Base-by-base conservation (phyloP, 2,113 vertebrate species). In the Bujurquina vittata region DNA sequence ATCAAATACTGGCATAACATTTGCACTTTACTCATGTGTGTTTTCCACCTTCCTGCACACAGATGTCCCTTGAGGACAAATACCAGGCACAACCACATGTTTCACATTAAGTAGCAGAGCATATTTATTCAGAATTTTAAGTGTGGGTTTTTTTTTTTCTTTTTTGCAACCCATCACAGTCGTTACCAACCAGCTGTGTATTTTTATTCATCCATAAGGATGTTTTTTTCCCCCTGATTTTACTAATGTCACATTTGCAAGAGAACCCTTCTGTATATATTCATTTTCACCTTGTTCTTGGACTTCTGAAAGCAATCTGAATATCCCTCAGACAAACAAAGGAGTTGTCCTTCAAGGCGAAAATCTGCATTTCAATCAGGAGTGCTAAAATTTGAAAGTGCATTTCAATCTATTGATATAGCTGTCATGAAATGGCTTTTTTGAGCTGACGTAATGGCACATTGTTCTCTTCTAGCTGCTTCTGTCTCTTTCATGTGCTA, bases 331-430 rank as follows among this genome's bases (percentile, higher is more conserved):
- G 22, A 58, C 22, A 80, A 89, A 86, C 60, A 87, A 86, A 85
- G 26, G 10, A 57, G 20, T 40, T 77, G 60, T 87, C 80, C 78
- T 79, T 84, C 79, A 69, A 85, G 77, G 78, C 67, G 79, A 78
- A 63, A 92, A 93, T 58, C 65, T 80, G 80, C 85, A 89, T 87
- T 90, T 81, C 77, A 82, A 65, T 78, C 54, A 14, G 78, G 83
- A 81, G 75, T 54, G 62, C 79, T 77, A 73, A 63, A 72, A 14
- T 90, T 88, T 90, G 74, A 92, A 86, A 80, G 77, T 78, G 46
- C 54, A 67, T 83, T 87, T 90, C 57, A 88, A 63, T 86, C 87
- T 80, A 58, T 61, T 79, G 82, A 85, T 80, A 37, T 33, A 75
- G 49, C 81, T 84, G 72, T 88, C 81, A 77, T 65, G 35, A 67